These are phyloP conservation scores for Macroramphosus scolopax DNA, from an alignment of 2,797 vertebrate genomes.

Conservation along the genomic window DNA sequence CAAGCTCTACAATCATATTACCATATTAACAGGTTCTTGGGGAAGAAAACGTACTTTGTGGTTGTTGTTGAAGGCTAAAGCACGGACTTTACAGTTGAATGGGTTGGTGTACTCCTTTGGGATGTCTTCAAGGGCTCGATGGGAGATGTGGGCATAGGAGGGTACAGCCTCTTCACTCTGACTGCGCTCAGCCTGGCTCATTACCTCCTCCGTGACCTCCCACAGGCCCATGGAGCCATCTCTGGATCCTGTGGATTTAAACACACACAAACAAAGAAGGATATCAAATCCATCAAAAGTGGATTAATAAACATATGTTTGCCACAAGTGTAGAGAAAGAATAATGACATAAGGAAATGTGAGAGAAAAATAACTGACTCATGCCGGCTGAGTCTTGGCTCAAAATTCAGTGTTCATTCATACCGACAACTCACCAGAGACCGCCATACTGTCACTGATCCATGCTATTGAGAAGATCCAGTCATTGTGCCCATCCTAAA, in stretches of 20 bases:
- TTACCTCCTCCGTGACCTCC: conserved; percentile 93
- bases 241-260: conserved; percentile 83
- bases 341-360: not conserved
- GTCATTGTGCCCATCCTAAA: conserved; percentile 96
- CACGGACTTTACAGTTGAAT: conserved; percentile 96
- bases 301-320: too few species aligned
- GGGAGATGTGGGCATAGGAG: conserved; percentile 92
- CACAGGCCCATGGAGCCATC: conserved; percentile 98
- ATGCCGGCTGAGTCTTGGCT: too few species aligned
- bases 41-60: conserved; percentile 83
- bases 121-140: conserved; percentile 94
- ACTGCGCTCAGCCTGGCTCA: conserved; percentile 82
- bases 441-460: conserved; percentile 98
- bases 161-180: conserved; percentile 86
- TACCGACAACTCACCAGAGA: conserved; percentile 85
- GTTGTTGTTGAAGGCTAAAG: conserved; percentile 94
- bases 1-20: too few species aligned
- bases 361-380: not conserved
- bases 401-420: conserved; percentile 14
- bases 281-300: too few species aligned
- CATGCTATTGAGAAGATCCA: conserved; percentile 99
- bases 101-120: conserved; percentile 96
- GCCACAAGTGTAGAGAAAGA: not conserved
- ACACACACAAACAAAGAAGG: not conserved
- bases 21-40: too few species aligned